Base-by-base conservation (phyloP, 2,797 vertebrate species). In the Centropyge bicolor region DNA sequence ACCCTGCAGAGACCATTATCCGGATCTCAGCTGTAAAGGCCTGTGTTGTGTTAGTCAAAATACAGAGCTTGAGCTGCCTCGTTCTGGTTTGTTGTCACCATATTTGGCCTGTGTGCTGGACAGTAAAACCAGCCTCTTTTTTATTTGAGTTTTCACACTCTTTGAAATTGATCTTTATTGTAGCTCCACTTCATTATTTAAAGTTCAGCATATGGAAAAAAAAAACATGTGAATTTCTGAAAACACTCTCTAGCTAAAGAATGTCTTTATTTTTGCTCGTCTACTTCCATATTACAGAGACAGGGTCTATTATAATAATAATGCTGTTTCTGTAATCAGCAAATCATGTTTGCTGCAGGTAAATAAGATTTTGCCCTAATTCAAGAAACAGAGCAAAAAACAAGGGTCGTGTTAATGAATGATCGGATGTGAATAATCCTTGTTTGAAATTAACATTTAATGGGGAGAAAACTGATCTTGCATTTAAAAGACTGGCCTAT, bases 401-500 rank as follows among this genome's bases (percentile, higher is more conserved):
- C 71, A 27, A 61, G 52, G 36, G 5, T 14, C 46, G 45, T 35
- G 54, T 68, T 76, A 76, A 85, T 69, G 57, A 62, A 54, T 5
- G 45, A 8, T 46, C 43, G 78, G 70, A 79, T 57, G 61, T 14
- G 22, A 22, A 54, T 54, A 16, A 64, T 9, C 27, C 38, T 31
- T 36, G 69, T 51, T 78, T 80, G 65, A 80, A 76, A 55, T 59
- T 41, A 76, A 54, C 64, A 54, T 74, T 87, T 82, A 75, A 86
- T 80, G 40, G 19, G 41, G 22, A 59, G 0, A 60, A 52, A 49
- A 49, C 3, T 66, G 17, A 80, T 90, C 91, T 82, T 54, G 76
- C 74, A 87, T 88, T 87, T 92, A 93, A 94, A 88, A 87, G 88
- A 89, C 2, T 7, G 2, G 90, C 94, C 9, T 60, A 92, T 94